Percentiles rank a stretch among this genome's conserved stretches.
Conservation (phyloP, 2,888 invertebrate species). For the Aphodius granarius region DNA sequence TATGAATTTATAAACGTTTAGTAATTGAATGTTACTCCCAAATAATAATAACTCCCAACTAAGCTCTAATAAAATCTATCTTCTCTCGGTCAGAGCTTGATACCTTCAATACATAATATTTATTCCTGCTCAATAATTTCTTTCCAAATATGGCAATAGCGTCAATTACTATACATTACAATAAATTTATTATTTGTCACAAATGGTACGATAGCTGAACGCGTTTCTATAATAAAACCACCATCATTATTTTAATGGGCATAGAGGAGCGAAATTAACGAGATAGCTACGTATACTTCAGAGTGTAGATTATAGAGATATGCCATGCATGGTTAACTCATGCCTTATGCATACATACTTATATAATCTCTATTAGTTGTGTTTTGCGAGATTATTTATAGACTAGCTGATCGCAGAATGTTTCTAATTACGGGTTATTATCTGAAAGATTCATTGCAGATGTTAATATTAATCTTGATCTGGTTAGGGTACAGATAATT, state of each 20-base stretch:
- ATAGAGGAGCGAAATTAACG: not conserved
- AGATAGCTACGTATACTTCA: not conserved
- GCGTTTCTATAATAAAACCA: not conserved
- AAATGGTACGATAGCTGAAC: not conserved
- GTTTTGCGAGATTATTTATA: not conserved
- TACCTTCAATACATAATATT: not conserved
- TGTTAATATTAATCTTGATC: not conserved
- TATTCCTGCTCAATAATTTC: not conserved
- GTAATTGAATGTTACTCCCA: not conserved
- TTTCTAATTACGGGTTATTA: not conserved
- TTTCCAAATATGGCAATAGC: not conserved
- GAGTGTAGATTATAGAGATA: not conserved
- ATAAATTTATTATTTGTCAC: not conserved
- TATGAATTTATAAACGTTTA: too few relatives aligned
- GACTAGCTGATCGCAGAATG: not conserved
- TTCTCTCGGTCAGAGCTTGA: not conserved
- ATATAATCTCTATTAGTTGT: not conserved
- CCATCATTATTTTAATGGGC: not conserved
- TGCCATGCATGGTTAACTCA: not conserved
- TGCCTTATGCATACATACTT: too few relatives aligned
- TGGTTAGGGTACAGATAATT: too few relatives aligned
- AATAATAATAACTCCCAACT: too few relatives aligned
- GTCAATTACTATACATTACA: not conserved
- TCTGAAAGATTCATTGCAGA: not conserved
- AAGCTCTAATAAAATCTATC: not conserved